Conservation (phyloP, 2,113 vertebrate genomes). For the Dendrocopos noguchii region DNA sequence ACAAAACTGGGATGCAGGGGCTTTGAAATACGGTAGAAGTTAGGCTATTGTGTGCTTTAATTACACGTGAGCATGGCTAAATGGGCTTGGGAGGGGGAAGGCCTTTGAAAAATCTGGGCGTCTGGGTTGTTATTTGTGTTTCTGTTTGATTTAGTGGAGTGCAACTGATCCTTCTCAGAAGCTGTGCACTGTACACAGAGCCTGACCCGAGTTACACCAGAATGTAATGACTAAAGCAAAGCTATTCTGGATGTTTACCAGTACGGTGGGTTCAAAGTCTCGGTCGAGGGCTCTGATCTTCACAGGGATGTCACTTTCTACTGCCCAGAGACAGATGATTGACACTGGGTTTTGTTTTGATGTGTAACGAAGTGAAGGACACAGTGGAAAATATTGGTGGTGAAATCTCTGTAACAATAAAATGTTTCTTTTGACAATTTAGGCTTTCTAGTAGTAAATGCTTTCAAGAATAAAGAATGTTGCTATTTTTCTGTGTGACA, state of each 20-base stretch:
- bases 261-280: not conserved
- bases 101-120: not conserved
- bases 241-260: constrained; percentile 20
- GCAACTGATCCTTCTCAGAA: not conserved
- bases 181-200: not conserved
- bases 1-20: not conserved
- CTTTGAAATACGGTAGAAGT: not conserved
- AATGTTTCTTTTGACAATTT: not conserved
- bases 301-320: not conserved
- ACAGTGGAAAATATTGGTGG: not conserved
- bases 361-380: not conserved
- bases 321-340: not conserved
- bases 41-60: not conserved
- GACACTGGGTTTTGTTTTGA: not conserved
- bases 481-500: not conserved
- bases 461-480: not conserved
- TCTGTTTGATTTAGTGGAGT: not conserved
- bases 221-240: not conserved
- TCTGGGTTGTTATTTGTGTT: not conserved
- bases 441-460: constrained; percentile 1
- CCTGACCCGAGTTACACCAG: constrained; percentile 5
- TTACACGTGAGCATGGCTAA: not conserved
- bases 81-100: not conserved
- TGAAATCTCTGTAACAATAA: not conserved
- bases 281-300: not conserved